These are phyloP conservation scores for Caenorhabditis imperialis DNA, from an alignment of 2,888 invertebrate species.

Conservation along the genomic window DNA sequence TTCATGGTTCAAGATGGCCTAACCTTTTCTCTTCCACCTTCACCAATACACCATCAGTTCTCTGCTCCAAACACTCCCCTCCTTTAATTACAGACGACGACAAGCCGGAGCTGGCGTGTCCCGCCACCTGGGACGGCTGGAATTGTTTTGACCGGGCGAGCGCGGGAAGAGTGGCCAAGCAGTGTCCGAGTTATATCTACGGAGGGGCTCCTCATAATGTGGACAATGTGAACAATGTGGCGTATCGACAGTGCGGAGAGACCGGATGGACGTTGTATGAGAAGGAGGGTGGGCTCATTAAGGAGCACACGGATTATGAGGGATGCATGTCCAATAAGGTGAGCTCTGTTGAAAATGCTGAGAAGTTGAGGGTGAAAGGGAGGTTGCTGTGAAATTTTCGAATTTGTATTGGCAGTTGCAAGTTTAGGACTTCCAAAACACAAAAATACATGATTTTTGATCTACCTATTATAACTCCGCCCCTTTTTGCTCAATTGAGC, in stretches of 20 bases:
- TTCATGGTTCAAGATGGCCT: too few relatives aligned
- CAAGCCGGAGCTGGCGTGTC: slow-evolving; percentile 57
- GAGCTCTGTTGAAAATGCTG: too few relatives aligned
- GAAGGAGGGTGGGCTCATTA: background rate
- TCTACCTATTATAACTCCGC: too few relatives aligned
- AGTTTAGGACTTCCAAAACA: too few relatives aligned
- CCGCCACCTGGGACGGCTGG: slow-evolving; percentile 78
- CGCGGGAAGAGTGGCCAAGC: slow-evolving; percentile 50
- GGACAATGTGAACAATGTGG: slow-evolving; percentile 3
- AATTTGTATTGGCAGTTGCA: too few relatives aligned
- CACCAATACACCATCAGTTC: too few relatives aligned
- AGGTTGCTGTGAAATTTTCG: too few relatives aligned
- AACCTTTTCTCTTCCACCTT: too few relatives aligned
- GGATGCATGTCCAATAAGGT: slow-evolving; percentile 52
- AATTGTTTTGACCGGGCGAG: slow-evolving; percentile 70
- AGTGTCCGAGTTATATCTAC: slow-evolving; percentile 73
- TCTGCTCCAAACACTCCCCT: too few relatives aligned
- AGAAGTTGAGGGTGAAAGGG: too few relatives aligned
- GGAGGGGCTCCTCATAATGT: slow-evolving; percentile 35
- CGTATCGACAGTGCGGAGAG: slow-evolving; percentile 55
- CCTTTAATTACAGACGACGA: slow-evolving; percentile 8
- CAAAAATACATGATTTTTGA: too few relatives aligned
- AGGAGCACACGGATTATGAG: slow-evolving; percentile 66
- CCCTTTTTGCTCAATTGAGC: too few relatives aligned
- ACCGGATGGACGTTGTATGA: slow-evolving; percentile 53